These are phyloP conservation scores for Megaceryle maxima DNA, from an alignment of 2,113 vertebrate species.

Conservation along the genomic window DNA sequence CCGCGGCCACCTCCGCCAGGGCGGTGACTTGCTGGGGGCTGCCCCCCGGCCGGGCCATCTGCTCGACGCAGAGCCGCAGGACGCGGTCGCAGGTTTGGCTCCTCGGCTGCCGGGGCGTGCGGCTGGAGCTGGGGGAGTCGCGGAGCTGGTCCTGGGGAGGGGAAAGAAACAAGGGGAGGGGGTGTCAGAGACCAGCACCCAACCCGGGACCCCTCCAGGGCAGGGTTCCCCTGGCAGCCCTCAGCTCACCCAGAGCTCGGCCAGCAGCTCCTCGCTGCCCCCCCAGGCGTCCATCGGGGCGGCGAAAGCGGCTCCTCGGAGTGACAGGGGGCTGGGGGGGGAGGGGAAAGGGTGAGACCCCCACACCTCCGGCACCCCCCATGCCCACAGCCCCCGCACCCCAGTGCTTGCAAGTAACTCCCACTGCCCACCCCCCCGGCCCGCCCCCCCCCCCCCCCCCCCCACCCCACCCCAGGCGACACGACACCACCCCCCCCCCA, in stretches of 20 bases:
- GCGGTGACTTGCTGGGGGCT: slow-evolving; percentile 42
- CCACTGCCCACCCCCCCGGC: too few species aligned
- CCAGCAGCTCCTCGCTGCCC: neutral
- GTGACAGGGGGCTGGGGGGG: neutral
- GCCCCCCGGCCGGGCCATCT: slow-evolving; percentile 62
- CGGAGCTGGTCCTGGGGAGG: neutral
- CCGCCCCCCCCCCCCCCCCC: too few species aligned
- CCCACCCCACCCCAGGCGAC: too few species aligned
- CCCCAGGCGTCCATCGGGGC: neutral
- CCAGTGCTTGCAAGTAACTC: too few species aligned
- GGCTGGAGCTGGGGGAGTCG: neutral
- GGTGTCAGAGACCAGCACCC: neutral
- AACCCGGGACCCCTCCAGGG: neutral
- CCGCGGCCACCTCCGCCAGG: slow-evolving; percentile 79
- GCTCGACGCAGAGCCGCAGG: slow-evolving; percentile 85
- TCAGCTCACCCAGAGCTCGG: neutral
- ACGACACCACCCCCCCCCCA: too few species aligned
- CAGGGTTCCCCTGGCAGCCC: neutral
- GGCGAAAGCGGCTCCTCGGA: neutral
- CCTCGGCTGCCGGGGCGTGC: slow-evolving; percentile 42
- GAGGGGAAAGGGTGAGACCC: neutral
- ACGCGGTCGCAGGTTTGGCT: slow-evolving; percentile 80
- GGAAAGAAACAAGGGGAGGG: too few species aligned
- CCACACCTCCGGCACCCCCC: neutral
- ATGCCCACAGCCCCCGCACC: too few species aligned